A percentile compares a stretch with the other conserved stretches of the same genome.
Conservation (phyloP, 2,113 vertebrate genomes). For the Piaya cayana region DNA sequence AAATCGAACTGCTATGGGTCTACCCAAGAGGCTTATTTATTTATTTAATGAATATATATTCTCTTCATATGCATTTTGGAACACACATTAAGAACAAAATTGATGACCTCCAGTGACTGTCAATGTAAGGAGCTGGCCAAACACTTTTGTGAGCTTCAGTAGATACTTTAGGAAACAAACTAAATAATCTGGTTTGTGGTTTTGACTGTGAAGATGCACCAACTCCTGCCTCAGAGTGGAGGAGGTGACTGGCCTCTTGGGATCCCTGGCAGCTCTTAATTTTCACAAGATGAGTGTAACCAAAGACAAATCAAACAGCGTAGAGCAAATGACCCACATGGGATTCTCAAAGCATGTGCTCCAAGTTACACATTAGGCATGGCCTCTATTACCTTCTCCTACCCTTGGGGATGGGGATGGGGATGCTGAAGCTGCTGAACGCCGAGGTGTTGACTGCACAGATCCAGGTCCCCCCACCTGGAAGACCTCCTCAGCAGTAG, state of each 20-base stretch:
- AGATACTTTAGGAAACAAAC: background rate
- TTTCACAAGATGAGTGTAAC: fast-evolving
- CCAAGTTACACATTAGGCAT: fast-evolving
- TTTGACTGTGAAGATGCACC: background rate
- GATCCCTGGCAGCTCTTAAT: background rate
- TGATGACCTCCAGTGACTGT: background rate
- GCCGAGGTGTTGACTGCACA: constrained; percentile 90
- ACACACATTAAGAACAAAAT: background rate
- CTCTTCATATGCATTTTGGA: background rate
- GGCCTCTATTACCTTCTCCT: constrained; percentile 78
- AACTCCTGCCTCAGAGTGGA: background rate
- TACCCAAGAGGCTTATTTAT: background rate
- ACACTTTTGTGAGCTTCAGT: background rate
- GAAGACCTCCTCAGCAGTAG: constrained; percentile 73
- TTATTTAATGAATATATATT: background rate
- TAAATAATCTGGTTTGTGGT: background rate
- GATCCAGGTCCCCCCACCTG: constrained; percentile 80
- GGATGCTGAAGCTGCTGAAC: constrained; percentile 79
- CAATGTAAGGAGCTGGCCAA: background rate
- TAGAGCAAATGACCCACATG: background rate
- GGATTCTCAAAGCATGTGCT: background rate
- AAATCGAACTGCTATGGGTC: background rate
- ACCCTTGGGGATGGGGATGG: constrained; percentile 84
- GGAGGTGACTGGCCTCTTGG: background rate
- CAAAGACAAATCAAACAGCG: background rate